Evolutionary conservation across 2,797 vertebrate genomes (phyloP).

Genomic region (Fundulus diaphanus): DNA sequence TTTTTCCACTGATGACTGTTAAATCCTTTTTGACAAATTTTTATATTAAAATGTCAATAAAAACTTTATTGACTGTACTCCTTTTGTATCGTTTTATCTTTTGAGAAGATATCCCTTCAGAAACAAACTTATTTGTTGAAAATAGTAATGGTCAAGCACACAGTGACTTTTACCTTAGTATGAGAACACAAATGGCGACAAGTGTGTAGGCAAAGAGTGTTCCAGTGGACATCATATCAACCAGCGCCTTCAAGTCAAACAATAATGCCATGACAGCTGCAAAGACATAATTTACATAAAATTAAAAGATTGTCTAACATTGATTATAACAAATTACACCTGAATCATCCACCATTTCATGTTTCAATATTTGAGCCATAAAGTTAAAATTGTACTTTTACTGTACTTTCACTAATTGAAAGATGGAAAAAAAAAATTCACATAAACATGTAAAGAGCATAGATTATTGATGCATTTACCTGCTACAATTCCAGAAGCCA

Average conservation of each 20-base stretch:
- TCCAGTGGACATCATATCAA: slow-evolving; percentile 89
- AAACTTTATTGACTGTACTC: too few species aligned
- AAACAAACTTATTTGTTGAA: too few species aligned
- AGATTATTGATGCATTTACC: slow-evolving; percentile 67
- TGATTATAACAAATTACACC: background rate
- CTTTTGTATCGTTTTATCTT: too few species aligned
- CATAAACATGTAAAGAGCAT: background rate
- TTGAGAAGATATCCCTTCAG: too few species aligned
- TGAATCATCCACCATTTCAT: background rate
- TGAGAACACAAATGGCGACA: slow-evolving; percentile 83
- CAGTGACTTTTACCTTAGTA: slow-evolving; percentile 64
- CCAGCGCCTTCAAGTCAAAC: slow-evolving; percentile 87
- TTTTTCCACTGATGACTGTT: too few species aligned
- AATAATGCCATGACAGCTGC: slow-evolving; percentile 86
- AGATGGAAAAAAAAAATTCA: background rate
- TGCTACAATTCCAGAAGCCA: slow-evolving; percentile 83
- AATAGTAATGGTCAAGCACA: background rate
- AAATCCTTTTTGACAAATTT: too few species aligned
- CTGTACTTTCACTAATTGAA: background rate
- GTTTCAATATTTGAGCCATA: background rate
- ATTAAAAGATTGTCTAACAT: background rate
- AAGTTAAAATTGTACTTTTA: background rate
- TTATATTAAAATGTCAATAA: too few species aligned
- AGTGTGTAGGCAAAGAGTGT: slow-evolving; percentile 89
- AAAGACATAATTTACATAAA: slow-evolving; percentile 39